Evolutionary conservation across 2,888 invertebrate genomes (phyloP).

Genomic region (Tuta absoluta): DNA sequence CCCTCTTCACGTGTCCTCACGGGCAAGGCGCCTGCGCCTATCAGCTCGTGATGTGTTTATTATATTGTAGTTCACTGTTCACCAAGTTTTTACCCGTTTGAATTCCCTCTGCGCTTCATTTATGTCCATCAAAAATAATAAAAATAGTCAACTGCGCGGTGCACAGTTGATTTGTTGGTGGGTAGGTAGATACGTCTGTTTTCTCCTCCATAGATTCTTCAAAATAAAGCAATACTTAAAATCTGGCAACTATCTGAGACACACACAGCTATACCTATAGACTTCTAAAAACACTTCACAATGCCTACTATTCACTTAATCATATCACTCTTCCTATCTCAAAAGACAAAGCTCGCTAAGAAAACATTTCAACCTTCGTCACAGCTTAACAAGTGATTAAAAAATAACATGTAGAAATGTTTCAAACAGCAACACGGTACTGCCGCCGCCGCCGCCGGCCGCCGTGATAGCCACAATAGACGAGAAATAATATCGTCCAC

Average conservation of each 20-base stretch:
- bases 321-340: not conserved
- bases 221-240: too few relatives aligned
- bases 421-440: constrained; percentile 51
- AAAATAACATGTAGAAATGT: constrained; percentile 58
- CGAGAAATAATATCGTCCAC: constrained; percentile 69
- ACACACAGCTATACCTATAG: too few relatives aligned
- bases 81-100: constrained; percentile 15
- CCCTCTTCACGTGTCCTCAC: constrained; percentile 30
- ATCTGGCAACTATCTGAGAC: too few relatives aligned
- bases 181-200: too few relatives aligned
- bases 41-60: constrained; percentile 25
- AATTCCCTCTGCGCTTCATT: not conserved
- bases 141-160: too few relatives aligned
- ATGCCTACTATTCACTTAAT: not conserved
- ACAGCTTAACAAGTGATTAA: constrained; percentile 63
- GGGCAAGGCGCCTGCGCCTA: constrained; percentile 27
- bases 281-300: not conserved
- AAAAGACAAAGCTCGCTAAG: constrained; percentile 42
- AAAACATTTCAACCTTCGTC: constrained; percentile 66
- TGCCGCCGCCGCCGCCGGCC: constrained; percentile 58
- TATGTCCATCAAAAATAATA: too few relatives aligned
- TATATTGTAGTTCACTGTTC: constrained; percentile 20
- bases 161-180: too few relatives aligned
- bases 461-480: constrained; percentile 55
- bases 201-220: too few relatives aligned